A percentile compares a stretch with the other conserved stretches of the same genome.
Evolutionary conservation across 2,113 vertebrate genomes (phyloP).

Genomic region (Limnothrissa miodon): DNA sequence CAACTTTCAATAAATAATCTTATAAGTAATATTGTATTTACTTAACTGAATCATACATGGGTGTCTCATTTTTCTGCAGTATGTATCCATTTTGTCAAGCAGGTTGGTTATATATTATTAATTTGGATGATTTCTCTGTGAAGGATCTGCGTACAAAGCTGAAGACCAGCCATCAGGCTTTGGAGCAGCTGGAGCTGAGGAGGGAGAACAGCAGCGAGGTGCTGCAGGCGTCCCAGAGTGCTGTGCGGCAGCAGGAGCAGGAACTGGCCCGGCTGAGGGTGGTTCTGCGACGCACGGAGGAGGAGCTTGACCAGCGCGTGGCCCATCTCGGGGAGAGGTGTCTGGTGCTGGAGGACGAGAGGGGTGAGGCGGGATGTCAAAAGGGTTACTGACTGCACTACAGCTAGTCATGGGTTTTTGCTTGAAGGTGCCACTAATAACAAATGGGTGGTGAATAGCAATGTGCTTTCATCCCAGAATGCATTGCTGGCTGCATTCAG

Average conservation of each 20-base stretch:
- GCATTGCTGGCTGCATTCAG: no score
- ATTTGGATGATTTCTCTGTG: background rate
- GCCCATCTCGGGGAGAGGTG: slow-evolving; percentile 76
- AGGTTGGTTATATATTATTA: background rate
- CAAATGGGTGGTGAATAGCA: no score
- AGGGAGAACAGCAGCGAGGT: slow-evolving; percentile 68
- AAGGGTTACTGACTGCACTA: no score
- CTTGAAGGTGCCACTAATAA: no score
- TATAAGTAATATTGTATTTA: no score
- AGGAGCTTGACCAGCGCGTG: slow-evolving; percentile 71
- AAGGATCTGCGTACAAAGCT: slow-evolving; percentile 28
- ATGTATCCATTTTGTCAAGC: no score
- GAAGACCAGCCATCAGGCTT: slow-evolving; percentile 39
- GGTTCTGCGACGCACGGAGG: slow-evolving; percentile 72
- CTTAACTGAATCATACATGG: no score
- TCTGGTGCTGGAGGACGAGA: slow-evolving; percentile 77
- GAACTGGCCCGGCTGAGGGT: slow-evolving; percentile 73
- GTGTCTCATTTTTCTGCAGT: no score
- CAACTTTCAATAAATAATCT: no score
- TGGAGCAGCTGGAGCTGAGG: slow-evolving; percentile 65
- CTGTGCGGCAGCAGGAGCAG: slow-evolving; percentile 62
- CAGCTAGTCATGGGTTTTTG: no score
- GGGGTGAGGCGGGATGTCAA: slow-evolving; percentile 68
- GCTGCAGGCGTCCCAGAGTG: slow-evolving; percentile 66
- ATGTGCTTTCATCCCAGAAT: no score